Evolutionary conservation across 2,797 vertebrate species (phyloP).

Genomic region (Pantherophis vulpinus): DNA sequence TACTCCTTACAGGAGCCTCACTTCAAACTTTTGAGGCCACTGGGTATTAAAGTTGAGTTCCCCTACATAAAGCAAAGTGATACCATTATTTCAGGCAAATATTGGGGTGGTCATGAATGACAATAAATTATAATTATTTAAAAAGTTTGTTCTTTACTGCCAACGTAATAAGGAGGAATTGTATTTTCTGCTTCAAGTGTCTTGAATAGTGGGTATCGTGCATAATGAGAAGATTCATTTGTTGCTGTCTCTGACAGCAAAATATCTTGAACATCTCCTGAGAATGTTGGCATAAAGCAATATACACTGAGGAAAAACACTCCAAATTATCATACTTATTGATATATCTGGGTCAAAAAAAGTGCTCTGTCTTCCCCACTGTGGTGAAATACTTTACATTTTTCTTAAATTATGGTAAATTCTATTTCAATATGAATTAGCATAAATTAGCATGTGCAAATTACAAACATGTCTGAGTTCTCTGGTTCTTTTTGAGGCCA

Average conservation of each 20-base stretch:
- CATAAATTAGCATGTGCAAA: background rate
- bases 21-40: background rate
- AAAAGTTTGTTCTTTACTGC: background rate
- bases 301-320: background rate
- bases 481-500: background rate
- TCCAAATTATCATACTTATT: background rate
- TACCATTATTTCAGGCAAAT: background rate
- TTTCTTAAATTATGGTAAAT: background rate
- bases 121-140: background rate
- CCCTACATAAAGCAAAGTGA: background rate
- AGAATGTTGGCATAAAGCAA: background rate
- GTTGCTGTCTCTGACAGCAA: background rate
- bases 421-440: background rate
- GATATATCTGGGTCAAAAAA: background rate
- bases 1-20: background rate
- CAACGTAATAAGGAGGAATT: background rate
- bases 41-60: background rate
- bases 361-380: background rate
- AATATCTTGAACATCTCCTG: background rate
- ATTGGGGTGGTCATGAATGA: background rate
- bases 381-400: background rate
- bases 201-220: background rate
- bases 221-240: background rate
- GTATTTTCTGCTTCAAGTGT: background rate
- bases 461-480: background rate